Percentiles rank a stretch among this genome's conserved stretches.
These are phyloP conservation scores for Venustaconcha ellipsiformis DNA, from an alignment of 1,140 invertebrate genomes.

Conservation along the genomic window DNA sequence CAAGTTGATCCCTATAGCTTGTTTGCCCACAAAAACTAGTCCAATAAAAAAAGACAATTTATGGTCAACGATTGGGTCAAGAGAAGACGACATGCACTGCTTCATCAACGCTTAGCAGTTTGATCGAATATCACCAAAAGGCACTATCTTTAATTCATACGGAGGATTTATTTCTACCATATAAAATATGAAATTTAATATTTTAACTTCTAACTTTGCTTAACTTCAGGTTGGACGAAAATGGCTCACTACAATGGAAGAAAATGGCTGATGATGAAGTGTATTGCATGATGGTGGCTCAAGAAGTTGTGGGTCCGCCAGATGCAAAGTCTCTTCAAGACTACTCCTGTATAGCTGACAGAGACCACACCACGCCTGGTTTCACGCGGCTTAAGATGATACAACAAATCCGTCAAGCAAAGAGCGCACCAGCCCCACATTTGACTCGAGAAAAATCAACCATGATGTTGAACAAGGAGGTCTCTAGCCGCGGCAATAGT, in stretches of 20 bases:
- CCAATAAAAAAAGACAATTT: too few species aligned
- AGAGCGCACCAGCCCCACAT: slow-evolving; percentile 17
- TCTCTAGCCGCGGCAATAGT: slow-evolving; percentile 22
- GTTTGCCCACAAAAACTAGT: too few species aligned
- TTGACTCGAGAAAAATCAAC: slow-evolving; percentile 20
- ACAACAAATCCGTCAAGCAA: slow-evolving; percentile 11
- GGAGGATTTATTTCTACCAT: too few species aligned
- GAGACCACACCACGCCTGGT: slow-evolving; percentile 16
- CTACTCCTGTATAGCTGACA: slow-evolving; percentile 9
- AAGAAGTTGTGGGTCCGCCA: slow-evolving; percentile 17
- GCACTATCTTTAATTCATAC: too few species aligned
- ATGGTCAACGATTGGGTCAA: too few species aligned
- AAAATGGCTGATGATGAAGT: slow-evolving; percentile 22
- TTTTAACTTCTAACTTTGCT: too few species aligned
- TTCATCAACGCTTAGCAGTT: too few species aligned
- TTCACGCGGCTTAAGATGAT: slow-evolving; percentile 12
- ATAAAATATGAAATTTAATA: too few species aligned
- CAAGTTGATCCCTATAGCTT: too few species aligned
- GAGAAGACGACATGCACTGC: too few species aligned
- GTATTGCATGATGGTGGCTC: slow-evolving; percentile 26
- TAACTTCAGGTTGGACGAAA: slow-evolving; percentile 16
- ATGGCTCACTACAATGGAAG: slow-evolving; percentile 19
- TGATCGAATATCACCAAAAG: too few species aligned
- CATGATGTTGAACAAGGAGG: slow-evolving; percentile 18
- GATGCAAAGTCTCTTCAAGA: slow-evolving; percentile 3